Percentiles rank a stretch among this genome's conserved stretches.
Conservation (phyloP, 2,888 invertebrate species). For the Mythimna impura region DNA sequence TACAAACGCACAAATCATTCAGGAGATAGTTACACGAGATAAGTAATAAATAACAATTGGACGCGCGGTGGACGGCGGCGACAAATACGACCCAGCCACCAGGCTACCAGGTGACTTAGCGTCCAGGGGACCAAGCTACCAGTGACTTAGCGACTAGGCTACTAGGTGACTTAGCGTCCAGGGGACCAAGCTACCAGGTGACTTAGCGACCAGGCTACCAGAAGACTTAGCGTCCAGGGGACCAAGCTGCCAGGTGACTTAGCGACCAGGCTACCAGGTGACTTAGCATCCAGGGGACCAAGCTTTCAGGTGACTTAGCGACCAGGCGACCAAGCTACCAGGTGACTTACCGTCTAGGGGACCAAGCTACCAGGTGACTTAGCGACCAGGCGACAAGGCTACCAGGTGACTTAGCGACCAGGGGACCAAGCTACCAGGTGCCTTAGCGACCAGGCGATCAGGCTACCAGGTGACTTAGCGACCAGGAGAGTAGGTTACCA, state of each 20-base stretch:
- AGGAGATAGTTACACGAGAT: conserved; percentile 52
- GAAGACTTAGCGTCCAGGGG: background rate
- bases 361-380: background rate
- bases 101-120: too few relatives aligned
- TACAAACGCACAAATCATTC: conserved; percentile 64
- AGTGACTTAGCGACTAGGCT: background rate
- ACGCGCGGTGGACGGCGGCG: conserved; percentile 35
- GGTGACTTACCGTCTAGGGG: background rate
- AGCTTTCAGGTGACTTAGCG: background rate
- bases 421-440: too few relatives aligned
- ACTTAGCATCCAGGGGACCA: background rate
- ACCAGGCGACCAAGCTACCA: background rate
- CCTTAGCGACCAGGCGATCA: background rate
- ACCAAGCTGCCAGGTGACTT: background rate
- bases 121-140: background rate
- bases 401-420: too few relatives aligned
- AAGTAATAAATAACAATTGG: conserved; percentile 60
- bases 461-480: background rate
- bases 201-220: background rate
- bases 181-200: background rate
- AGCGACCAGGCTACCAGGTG: background rate
- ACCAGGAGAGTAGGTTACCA: too few relatives aligned
- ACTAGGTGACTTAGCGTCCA: background rate
- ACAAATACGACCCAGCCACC: background rate
- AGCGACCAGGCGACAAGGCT: background rate